Evolutionary conservation across 2,797 vertebrate genomes (phyloP).

Genomic region (Megaceryle alcyon): DNA sequence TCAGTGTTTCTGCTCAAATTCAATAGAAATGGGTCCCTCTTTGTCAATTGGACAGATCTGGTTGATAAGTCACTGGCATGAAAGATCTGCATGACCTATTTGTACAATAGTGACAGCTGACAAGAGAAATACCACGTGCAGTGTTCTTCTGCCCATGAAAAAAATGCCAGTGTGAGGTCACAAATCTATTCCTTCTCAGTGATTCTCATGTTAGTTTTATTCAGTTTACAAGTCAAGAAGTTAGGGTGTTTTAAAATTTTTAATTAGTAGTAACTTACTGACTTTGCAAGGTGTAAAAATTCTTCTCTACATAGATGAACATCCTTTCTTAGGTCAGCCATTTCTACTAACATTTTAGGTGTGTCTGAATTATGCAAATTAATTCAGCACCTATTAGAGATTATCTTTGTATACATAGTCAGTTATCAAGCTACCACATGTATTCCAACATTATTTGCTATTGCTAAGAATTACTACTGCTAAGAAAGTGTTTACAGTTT

Average conservation of each 20-base stretch:
- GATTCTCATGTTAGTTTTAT: background rate
- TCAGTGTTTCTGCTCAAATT: background rate
- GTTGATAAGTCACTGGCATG: background rate
- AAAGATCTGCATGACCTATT: background rate
- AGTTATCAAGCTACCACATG: background rate
- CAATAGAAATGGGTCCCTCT: background rate
- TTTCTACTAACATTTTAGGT: background rate
- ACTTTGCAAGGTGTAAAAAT: background rate
- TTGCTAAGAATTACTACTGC: background rate
- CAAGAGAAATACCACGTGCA: background rate
- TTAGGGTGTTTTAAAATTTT: background rate
- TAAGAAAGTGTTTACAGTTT: background rate
- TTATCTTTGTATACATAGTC: background rate
- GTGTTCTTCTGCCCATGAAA: background rate
- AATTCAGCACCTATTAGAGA: background rate
- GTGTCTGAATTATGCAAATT: background rate
- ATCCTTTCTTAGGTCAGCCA: background rate
- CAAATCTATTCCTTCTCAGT: background rate
- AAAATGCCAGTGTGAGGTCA: background rate
- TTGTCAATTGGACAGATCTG: background rate
- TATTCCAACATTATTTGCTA: background rate
- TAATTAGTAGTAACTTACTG: background rate
- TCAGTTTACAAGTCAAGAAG: background rate
- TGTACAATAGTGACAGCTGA: background rate
- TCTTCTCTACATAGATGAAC: background rate